Conservation (phyloP, 2,888 invertebrate species). For the Balanococcus diminutus region DNA sequence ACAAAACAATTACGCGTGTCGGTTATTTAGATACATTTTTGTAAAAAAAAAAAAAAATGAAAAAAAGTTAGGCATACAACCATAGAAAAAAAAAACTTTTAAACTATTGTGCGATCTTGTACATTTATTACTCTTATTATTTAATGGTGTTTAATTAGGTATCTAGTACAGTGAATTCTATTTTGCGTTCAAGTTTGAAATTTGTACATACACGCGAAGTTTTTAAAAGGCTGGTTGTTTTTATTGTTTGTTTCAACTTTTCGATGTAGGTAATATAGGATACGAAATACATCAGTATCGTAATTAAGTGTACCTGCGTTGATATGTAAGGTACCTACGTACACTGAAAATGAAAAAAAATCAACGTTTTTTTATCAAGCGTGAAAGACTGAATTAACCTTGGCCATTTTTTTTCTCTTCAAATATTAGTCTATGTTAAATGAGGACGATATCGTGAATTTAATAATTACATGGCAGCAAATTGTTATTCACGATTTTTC, state of each 20-base stretch:
- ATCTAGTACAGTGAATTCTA: background rate
- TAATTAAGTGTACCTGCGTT: background rate
- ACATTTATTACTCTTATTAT: background rate
- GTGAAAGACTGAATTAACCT: constrained; percentile 25
- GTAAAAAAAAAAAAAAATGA: background rate
- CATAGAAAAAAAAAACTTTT: background rate
- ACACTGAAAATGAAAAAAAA: background rate
- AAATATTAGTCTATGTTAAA: constrained; percentile 1
- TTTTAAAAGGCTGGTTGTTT: background rate
- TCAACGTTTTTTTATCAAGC: background rate
- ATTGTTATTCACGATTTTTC: constrained; percentile 32
- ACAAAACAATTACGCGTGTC: background rate
- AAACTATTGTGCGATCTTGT: background rate
- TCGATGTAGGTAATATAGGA: background rate
- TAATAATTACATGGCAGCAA: constrained; percentile 33
- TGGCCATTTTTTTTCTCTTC: constrained; percentile 21
- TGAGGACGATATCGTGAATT: constrained; percentile 39
- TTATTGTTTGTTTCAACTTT: background rate
- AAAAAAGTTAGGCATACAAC: too few relatives aligned
- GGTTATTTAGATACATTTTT: background rate
- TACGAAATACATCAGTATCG: background rate
- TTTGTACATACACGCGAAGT: background rate
- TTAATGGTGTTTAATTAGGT: background rate
- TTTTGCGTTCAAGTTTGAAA: background rate
- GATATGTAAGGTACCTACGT: background rate